These are phyloP conservation scores for Hypsibius dujardini DNA, from an alignment of 1,140 invertebrate genomes.

Conservation along the genomic window DNA sequence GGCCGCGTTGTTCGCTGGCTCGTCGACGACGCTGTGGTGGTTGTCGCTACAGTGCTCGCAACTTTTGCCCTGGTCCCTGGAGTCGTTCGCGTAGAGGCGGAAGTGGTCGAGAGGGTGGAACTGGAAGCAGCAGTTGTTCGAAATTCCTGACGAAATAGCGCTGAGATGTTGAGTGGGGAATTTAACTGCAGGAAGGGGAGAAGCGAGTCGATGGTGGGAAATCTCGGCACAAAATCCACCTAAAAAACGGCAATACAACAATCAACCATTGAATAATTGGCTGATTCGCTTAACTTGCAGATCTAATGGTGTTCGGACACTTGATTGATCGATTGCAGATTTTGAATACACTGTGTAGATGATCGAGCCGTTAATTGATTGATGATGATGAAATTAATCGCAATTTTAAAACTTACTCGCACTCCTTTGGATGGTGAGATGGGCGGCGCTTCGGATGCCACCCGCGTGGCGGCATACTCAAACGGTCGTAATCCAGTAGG, in stretches of 20 bases:
- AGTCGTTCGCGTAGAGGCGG: neutral
- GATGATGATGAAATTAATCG: neutral
- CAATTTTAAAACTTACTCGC: neutral
- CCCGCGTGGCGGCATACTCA: slow-evolving; percentile 3
- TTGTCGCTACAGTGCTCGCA: neutral
- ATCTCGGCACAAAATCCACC: slow-evolving; percentile 9
- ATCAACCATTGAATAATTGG: neutral
- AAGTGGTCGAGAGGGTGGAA: neutral
- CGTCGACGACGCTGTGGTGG: neutral
- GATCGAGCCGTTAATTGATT: no score
- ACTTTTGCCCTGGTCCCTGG: no score
- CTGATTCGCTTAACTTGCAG: neutral
- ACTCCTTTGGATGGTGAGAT: neutral
- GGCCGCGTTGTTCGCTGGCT: neutral
- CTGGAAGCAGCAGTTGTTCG: neutral
- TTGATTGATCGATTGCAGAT: no score
- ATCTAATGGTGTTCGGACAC: no score
- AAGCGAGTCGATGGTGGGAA: neutral
- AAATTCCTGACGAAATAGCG: neutral
- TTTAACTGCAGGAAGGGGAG: neutral
- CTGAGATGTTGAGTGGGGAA: neutral
- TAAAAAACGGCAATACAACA: neutral
- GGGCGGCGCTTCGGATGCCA: neutral
- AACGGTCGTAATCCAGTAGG: neutral
- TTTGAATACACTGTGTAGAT: no score